Conservation (phyloP, 2,797 vertebrate species). For the Knipowitschia caucasica region DNA sequence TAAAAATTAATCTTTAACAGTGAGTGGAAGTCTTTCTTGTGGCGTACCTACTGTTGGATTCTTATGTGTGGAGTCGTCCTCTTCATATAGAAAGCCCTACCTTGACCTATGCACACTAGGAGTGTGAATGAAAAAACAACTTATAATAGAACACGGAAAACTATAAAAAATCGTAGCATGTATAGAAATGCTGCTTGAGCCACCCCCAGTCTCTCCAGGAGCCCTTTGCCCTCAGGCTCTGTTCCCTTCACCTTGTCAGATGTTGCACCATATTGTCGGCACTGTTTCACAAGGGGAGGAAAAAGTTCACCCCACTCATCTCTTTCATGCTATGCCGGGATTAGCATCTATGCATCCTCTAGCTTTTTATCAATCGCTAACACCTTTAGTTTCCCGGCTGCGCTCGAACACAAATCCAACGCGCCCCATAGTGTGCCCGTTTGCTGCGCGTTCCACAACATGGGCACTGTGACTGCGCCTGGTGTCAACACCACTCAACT, state of each 20-base stretch:
- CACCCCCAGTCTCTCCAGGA: slow-evolving; percentile 19
- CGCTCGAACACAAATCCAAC: slow-evolving; percentile 46
- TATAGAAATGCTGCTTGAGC: slow-evolving; percentile 29
- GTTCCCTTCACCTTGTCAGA: slow-evolving; percentile 40
- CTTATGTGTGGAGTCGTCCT: no score
- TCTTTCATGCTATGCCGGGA: slow-evolving; percentile 42
- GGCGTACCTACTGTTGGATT: no score
- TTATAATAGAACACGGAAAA: no score
- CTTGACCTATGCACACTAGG: no score
- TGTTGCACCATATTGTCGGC: slow-evolving; percentile 61
- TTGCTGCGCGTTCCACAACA: slow-evolving; percentile 65
- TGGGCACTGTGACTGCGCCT: slow-evolving; percentile 57
- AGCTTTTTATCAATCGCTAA: slow-evolving; percentile 56
- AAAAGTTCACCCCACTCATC: slow-evolving; percentile 38
- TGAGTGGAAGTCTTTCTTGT: no score
- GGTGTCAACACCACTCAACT: slow-evolving; percentile 72
- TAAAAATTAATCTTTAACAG: no score
- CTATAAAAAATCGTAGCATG: no score
- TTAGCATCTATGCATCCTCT: slow-evolving; percentile 53
- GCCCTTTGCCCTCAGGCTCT: slow-evolving; percentile 26
- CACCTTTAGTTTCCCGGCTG: slow-evolving; percentile 56
- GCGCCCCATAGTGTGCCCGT: slow-evolving; percentile 47
- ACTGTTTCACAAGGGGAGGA: slow-evolving; percentile 52
- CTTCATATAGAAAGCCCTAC: no score
- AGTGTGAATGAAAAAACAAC: no score